phyloP scores from a whole-genome alignment of 2,888 invertebrate species.

The Marasmarcha lunaedactyla region DNA sequence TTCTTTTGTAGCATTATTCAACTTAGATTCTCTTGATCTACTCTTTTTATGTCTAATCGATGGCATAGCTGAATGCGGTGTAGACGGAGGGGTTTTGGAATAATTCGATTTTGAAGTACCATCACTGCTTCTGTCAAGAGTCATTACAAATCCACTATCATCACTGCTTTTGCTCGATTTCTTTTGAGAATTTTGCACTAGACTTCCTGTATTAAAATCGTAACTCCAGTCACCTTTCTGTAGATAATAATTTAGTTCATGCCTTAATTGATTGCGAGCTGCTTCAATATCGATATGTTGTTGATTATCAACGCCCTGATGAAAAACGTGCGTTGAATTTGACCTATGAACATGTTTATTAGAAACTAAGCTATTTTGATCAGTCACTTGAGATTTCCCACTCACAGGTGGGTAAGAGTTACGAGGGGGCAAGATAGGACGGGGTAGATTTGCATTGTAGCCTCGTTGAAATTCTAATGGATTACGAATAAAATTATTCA shows the following conservation, averaged over 20 bases:
- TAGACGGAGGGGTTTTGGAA: constrained; percentile 61
- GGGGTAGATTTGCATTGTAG: constrained; percentile 68
- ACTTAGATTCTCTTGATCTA: constrained; percentile 56
- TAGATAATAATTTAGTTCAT: constrained; percentile 58
- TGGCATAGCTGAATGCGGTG: constrained; percentile 57
- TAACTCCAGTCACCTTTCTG: constrained; percentile 67
- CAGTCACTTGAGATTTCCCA: constrained; percentile 66
- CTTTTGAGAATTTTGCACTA: constrained; percentile 62
- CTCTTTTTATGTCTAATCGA: constrained; percentile 60
- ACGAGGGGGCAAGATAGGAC: constrained; percentile 72
- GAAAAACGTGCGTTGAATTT: constrained; percentile 72
- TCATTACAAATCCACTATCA: constrained; percentile 64
- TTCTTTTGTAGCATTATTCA: constrained; percentile 49
- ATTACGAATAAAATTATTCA: constrained; percentile 64
- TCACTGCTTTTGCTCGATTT: constrained; percentile 65
- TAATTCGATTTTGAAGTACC: constrained; percentile 61
- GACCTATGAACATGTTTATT: constrained; percentile 72
- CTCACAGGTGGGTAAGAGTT: constrained; percentile 74
- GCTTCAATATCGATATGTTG: constrained; percentile 51
- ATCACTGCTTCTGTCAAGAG: constrained; percentile 61
- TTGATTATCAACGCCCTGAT: constrained; percentile 50
- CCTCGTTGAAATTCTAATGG: constrained; percentile 69
- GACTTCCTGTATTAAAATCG: constrained; percentile 58
- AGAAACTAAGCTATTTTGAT: constrained; percentile 59
- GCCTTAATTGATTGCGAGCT: constrained; percentile 54